Base-by-base conservation (phyloP, 2,888 invertebrate genomes). In the Agonopterix subpropinquella region DNA sequence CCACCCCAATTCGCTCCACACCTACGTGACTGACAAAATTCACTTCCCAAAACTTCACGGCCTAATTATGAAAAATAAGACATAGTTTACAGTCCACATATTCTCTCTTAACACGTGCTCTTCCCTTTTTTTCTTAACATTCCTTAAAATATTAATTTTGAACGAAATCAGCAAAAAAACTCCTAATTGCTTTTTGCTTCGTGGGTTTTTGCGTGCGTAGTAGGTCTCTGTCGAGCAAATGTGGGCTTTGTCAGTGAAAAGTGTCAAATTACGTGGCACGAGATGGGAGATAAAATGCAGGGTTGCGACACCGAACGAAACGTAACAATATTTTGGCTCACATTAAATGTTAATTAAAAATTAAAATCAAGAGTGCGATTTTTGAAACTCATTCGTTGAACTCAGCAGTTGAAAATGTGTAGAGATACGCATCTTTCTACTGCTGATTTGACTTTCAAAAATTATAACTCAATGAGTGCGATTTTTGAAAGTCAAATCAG, bases 241-340 rank as follows among this genome's bases (percentile, higher is more conserved):
- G 85, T 87, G 87, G 78, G 77, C 77, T 85, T 85, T 87, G 87
- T 86, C 87, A 87, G 73, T 46, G 83, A 73, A 87, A 87, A 87
- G 88, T 88, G 88, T 88, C 87, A 86, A 85, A 85, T 88, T 87
- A 87, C 88, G 70, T 80, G 75, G 84, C 84, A 83, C 84, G 83
- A 86, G 86, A 84, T 85, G 72, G 62, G 15, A 77, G 84, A 86
- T 87, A 81, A 73, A 54, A 9, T 39, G 43, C 63, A 86, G 85
- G 86, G 86, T 51, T 86, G 81, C 8, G 28, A 28, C 28, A 28
- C 0, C 28, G 28, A 28, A 28, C 5, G 28, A 28, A 28, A 4
- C 28, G 28, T 28, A 28, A 28, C 2, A 1, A 28, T 28, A 5
- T 5, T 28, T 28, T 7, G 5, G 28, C 28, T 7, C 7, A 28